Base-by-base conservation (phyloP, 37 sponge, comb jelly and placozoan species). In the Amphimedon queenslandica region DNA sequence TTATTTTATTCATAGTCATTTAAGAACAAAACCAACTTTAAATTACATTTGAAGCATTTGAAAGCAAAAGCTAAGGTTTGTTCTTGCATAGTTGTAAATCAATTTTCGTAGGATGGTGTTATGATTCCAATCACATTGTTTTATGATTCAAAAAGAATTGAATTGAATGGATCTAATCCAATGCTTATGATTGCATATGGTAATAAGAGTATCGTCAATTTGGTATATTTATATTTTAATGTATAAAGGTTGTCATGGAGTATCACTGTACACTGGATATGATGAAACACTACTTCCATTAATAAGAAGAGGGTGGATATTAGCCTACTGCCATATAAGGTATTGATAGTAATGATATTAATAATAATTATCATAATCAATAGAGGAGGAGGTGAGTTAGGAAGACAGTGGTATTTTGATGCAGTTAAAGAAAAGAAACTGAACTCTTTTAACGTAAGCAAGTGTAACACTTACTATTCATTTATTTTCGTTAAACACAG, bases 321-420 rank as follows among this genome's bases (percentile, higher is more conserved):
- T 85, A 23, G 86, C 86, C 2, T 86, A 34, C 75, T 86, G 87
- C 36, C 87, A 86, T 34, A 75, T 75, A 3, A 73, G 74, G 74
- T 73, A 60, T 33, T 30, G 2, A 70, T 11, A 68, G 20, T 32
- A 11, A 29, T 42, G 10, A 34, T 34, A 8, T n/a, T 20, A 23
- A 68, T 16, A 11, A 31, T 24, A 41, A 41, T 8, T 25, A 18
- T 70, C 3, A 2, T 55, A 6, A 42, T 6, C 4, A 42, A 4
- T 8, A 63, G 87, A 25, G 87, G 87, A 18, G 81, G 81, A 2
- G 81, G 87, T 10, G 87, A 85, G 63, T 40, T 73, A 42, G 87
- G 87, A 6, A 39, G 87, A 29, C 55, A 51, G 64, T 80, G 87
- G 87, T 74, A 80, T 55, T 42, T 71, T 6, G 24, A 21, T 23